Percentiles rank a stretch among this genome's conserved stretches.
phyloP scores from a whole-genome alignment of 53 echinoderm and acorn worm species.

The Holothuria leucospilota region DNA sequence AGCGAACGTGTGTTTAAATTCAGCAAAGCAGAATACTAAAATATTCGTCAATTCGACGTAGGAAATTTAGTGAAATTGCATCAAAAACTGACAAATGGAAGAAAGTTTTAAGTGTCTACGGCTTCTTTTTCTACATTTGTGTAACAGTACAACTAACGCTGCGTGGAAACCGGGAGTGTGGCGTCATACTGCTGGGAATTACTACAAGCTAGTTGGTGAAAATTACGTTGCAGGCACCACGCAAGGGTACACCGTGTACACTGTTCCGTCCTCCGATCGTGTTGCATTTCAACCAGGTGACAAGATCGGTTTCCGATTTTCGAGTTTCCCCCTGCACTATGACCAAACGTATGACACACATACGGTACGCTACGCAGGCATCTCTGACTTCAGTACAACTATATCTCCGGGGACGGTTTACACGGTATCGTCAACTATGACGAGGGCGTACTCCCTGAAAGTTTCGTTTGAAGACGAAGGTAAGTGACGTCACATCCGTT shows the following conservation, averaged over 20 bases:
- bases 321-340: constrained; percentile 69
- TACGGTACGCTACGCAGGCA: constrained; percentile 48
- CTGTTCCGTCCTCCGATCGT: constrained; percentile 61
- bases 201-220: constrained; percentile 85
- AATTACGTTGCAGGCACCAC: constrained; percentile 72
- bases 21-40: too few species aligned
- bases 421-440: constrained; percentile 50
- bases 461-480: constrained; percentile 77
- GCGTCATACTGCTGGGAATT: constrained; percentile 71
- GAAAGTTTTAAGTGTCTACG: too few species aligned
- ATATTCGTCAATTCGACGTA: too few species aligned
- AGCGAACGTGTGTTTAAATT: too few species aligned
- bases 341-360: constrained; percentile 73
- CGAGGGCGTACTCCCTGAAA: constrained; percentile 76
- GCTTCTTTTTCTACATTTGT: too few species aligned
- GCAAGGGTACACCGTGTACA: constrained; percentile 71
- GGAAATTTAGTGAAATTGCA: too few species aligned
- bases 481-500: not conserved
- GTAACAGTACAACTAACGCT: constrained; percentile 65
- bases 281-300: constrained; percentile 83
- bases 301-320: constrained; percentile 72
- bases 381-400: constrained; percentile 57
- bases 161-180: constrained; percentile 82
- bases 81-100: too few species aligned
- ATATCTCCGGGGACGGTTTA: constrained; percentile 52